Evolutionary conservation across 2,888 invertebrate genomes (phyloP), one percentile per base, ranked within the genome.

Genomic region (Epinotia nisella): DNA sequence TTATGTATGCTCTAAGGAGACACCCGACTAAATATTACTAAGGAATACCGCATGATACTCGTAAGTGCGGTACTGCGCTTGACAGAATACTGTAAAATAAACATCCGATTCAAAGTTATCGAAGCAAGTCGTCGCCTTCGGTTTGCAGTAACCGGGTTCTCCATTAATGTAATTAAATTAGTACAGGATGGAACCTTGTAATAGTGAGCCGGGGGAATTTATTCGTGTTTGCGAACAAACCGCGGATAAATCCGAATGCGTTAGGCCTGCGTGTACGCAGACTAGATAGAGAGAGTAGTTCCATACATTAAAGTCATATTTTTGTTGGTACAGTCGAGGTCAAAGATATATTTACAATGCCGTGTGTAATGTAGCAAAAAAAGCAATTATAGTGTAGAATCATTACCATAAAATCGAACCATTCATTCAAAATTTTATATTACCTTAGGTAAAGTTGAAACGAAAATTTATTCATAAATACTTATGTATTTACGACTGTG

Each of bases 211-310:
- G 59, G 49, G 19, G 51, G 71, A 59, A 59, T 65, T 70, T 70
- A 64, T 70, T 64, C 71, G 39, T 71, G 58, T 65, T 71, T 71
- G 59, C 71, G 10, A 65, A 71, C 65, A 19, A 53, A 53, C 64
- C 17, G 39, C 24, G 49, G 49, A 65, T 71, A 70, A 59, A 70
- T 71, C 59, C 41, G 51, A 58, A 39, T 21, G 51, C 51, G 17
- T 29, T 68, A 21, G 29, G 35, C 19, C 55, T 70, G 69, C 39
- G 53, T 45, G 24, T 35, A 9, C n/a, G 24, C 29, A 71, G 39
- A 65, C 65, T 15, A 59, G 15, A 19, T 1, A 17, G 24, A 13
- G 7, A 11, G 41, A 65, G 58, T 53, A 7, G 39, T 39, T 69
- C 35, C 19, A 35, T 0, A 35, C 7, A 35, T 35, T 35, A 35